Conservation (phyloP, 1,140 invertebrate genomes). For the Hydropsyche tenuis region DNA sequence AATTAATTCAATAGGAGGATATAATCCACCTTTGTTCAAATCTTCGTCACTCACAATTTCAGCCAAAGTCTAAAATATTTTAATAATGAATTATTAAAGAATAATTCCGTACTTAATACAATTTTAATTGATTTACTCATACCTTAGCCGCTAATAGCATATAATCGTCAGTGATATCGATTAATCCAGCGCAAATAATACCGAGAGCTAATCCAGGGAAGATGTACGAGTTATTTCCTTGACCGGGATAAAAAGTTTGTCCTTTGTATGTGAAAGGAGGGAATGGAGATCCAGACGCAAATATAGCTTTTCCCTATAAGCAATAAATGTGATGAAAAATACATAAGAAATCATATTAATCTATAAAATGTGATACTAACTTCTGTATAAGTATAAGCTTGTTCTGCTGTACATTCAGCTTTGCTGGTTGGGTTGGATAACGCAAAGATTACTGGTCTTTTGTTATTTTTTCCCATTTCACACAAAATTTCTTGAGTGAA, state of each 20-base stretch:
- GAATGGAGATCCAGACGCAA: conserved; percentile 94
- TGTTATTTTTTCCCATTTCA: conserved; percentile 80
- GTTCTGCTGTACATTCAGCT: conserved; percentile 96
- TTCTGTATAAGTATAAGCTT: conserved; percentile 85
- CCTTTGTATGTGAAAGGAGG: conserved; percentile 77
- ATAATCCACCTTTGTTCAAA: conserved; percentile 86
- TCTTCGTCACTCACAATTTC: conserved; percentile 83
- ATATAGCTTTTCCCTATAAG: conserved; percentile 79
- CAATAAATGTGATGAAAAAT: neutral
- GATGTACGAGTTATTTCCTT: conserved; percentile 97
- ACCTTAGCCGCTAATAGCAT: conserved; percentile 89
- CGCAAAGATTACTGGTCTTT: conserved; percentile 89
- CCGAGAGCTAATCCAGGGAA: conserved; percentile 94
- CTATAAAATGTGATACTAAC: conserved; percentile 58
- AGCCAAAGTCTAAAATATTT: conserved; percentile 70
- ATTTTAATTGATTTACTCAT: conserved; percentile 40
- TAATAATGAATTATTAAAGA: neutral
- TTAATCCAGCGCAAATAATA: conserved; percentile 80
- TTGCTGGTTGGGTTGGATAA: conserved; percentile 96
- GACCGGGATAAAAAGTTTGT: conserved; percentile 82
- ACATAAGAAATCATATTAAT: neutral
- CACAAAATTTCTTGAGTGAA: conserved; percentile 86
- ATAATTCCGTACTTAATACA: no score
- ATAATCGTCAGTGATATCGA: conserved; percentile 85
- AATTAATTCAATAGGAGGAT: conserved; percentile 91